Conservation (phyloP, 2,888 invertebrate genomes). For the Cistogaster globosa region DNA sequence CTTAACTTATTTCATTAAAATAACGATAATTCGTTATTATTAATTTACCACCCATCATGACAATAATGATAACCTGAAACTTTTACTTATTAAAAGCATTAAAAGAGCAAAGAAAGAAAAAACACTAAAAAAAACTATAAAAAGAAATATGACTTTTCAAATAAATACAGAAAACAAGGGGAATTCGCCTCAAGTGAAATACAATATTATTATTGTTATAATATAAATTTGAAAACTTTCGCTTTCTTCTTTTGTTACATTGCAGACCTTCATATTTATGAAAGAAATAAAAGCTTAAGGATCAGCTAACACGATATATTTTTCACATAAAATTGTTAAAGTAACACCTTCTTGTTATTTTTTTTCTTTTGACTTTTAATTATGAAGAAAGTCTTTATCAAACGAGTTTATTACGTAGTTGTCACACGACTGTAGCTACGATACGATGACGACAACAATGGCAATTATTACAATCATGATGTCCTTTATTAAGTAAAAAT, state of each 20-base stretch:
- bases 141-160: conserved; percentile 64
- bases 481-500: conserved; percentile 59
- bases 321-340: conserved; percentile 52
- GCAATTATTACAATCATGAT: conserved; percentile 69
- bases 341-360: conserved; percentile 80
- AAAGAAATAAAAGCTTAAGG: conserved; percentile 58
- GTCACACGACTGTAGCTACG: conserved; percentile 21
- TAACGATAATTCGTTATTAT: conserved; percentile 52
- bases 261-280: conserved; percentile 47
- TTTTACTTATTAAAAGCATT: conserved; percentile 34
- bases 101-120: conserved; percentile 48
- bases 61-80: conserved; percentile 62
- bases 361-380: conserved; percentile 74
- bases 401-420: conserved; percentile 75
- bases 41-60: conserved; percentile 70
- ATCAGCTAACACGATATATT: conserved; percentile 69
- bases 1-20: conserved; percentile 34
- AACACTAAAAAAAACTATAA: conserved; percentile 58
- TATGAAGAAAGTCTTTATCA: conserved; percentile 77
- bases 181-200: conserved; percentile 57
- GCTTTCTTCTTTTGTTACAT: background rate
- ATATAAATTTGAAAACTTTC: conserved; percentile 53
- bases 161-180: conserved; percentile 54
- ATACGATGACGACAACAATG: conserved; percentile 68
- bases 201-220: conserved; percentile 38